Base-by-base conservation (phyloP, 2,888 invertebrate species). In the Baronia brevicornis region DNA sequence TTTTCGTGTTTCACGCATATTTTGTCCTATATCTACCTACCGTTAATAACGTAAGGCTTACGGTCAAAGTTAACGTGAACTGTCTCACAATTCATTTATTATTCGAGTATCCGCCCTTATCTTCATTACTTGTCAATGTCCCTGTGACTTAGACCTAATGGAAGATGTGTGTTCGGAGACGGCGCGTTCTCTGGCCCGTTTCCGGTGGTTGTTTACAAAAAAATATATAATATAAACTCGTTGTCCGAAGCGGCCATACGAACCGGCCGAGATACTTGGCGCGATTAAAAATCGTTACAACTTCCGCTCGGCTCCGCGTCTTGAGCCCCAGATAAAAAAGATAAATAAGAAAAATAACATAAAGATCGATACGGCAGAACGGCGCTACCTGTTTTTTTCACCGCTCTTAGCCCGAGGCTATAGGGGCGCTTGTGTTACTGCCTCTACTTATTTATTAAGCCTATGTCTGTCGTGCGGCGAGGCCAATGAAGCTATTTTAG, bases 271-370 rank as follows among this genome's bases (percentile, higher is more conserved):
- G 78, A 82, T 80, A 78, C 75, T 75, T 69, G 74, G 62, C 63
- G 66, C 78, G 80, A 82, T 82, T 80, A 80, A 84, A 80, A 80
- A 79, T 80, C 74, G 79, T 79, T 78, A 78, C 80, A 80, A 80
- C 84, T 80, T 84, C 84, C 82, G 84, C 78, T 82, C 68, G 71
- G 60, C 60, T 62, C 66, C 59, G 65, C 71, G 72, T 53, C 70
- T 64, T 63, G 63, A 68, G 73, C 54, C 63, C 62, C 67, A 72
- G 72, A 80, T 78, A 79, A 78, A 82, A 75, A 82, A 78, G 69
- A 75, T 71, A 77, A 77, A 78, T 73, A 78, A 78, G 62, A 78
- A 74, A 79, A 75, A 78, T 71, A 78, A 78, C 69, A 71, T 73
- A 65, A 78, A 79, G 75, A 79, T 78, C 79, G 78, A 80, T 79